phyloP scores from a whole-genome alignment of 1,140 invertebrate species.

The Apis mellifera region DNA sequence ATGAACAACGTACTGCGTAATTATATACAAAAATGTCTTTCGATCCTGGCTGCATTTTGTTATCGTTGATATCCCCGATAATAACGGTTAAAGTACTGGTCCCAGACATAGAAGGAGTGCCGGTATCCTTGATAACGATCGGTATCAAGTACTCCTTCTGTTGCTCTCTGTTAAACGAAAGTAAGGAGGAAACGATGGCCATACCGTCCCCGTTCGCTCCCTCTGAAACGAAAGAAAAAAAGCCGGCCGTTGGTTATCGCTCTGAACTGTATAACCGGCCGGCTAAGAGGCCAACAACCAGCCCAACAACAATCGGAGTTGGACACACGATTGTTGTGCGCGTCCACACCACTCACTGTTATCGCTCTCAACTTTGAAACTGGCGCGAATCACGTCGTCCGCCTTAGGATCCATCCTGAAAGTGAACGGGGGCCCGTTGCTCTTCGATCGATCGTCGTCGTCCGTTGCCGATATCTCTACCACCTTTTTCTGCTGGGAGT shows the following conservation, averaged over 20 bases:
- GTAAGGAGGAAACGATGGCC: constrained; percentile 94
- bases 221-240: constrained; percentile 82
- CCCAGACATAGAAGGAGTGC: constrained; percentile 94
- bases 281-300: background rate
- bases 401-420: constrained; percentile 96
- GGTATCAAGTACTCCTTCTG: constrained; percentile 97
- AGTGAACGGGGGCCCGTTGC: constrained; percentile 96
- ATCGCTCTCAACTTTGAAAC: constrained; percentile 97
- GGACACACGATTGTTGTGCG: too few species aligned
- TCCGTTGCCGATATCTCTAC: constrained; percentile 97
- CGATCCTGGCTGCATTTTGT: constrained; percentile 97
- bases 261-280: background rate
- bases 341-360: constrained; percentile 86
- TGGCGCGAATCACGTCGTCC: constrained; percentile 94
- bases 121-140: constrained; percentile 95
- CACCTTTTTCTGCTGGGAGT: constrained; percentile 93
- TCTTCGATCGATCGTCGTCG: constrained; percentile 96
- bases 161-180: constrained; percentile 96
- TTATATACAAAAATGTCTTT: constrained; percentile 99
- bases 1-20: constrained; percentile 84
- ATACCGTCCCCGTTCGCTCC: constrained; percentile 97
- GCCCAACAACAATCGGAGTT: too few species aligned
- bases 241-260: background rate
- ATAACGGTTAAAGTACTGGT: constrained; percentile 97
- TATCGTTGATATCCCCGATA: constrained; percentile 98